phyloP scores from a whole-genome alignment of 2,797 vertebrate species.

The Cyclura pinguis region DNA sequence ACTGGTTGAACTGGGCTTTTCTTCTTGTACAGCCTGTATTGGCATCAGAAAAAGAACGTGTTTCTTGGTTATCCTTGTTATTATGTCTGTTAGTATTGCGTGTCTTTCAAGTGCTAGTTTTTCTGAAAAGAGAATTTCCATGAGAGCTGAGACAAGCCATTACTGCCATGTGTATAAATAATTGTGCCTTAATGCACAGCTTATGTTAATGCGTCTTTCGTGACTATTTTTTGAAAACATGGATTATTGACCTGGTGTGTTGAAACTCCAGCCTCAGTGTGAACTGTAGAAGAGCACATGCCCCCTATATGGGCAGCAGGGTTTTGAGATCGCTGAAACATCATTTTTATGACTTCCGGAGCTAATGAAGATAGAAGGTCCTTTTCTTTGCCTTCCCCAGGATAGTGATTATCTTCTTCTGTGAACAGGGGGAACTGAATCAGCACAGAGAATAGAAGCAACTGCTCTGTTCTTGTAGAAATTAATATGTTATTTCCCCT shows the following conservation, averaged over 20 bases:
- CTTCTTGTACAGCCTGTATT: background rate
- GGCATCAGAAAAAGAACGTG: background rate
- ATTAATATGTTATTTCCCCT: constrained; percentile 27
- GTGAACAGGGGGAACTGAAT: constrained; percentile 32
- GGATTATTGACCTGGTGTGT: constrained; percentile 66
- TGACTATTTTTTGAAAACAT: constrained; percentile 61
- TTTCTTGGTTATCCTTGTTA: background rate
- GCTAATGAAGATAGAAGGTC: constrained; percentile 39
- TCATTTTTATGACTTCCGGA: constrained; percentile 33
- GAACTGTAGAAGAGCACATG: constrained; percentile 45
- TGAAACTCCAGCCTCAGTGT: constrained; percentile 46
- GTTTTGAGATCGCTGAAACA: constrained; percentile 33
- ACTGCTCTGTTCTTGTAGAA: constrained; percentile 46
- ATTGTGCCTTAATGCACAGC: constrained; percentile 66
- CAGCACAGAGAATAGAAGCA: constrained; percentile 39
- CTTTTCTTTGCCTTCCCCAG: constrained; percentile 46
- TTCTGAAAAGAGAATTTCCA: constrained; percentile 42
- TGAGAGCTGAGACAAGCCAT: constrained; percentile 47
- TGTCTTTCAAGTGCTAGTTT: constrained; percentile 54
- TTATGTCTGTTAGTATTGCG: background rate
- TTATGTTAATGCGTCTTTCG: constrained; percentile 68
- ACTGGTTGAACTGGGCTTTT: background rate
- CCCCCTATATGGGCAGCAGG: constrained; percentile 34
- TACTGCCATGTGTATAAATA: constrained; percentile 60
- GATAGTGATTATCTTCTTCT: constrained; percentile 31